Conservation (phyloP, 2,888 invertebrate species). For the Drosophila quinaria region DNA sequence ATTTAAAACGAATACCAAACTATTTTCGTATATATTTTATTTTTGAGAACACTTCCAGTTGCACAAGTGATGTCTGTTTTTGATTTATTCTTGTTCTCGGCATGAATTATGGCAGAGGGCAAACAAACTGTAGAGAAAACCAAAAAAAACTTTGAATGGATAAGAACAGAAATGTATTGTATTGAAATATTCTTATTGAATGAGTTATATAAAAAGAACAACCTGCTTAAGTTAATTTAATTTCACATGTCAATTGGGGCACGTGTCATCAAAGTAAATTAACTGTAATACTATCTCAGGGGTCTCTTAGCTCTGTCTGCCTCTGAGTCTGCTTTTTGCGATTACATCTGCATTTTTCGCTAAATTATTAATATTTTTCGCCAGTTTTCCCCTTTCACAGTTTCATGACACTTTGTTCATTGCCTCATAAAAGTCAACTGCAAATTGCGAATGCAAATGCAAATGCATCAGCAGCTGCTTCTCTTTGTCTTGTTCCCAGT, state of each 20-base stretch:
- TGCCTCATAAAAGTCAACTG: constrained; percentile 59
- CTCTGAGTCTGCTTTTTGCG: constrained; percentile 22
- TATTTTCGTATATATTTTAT: constrained; percentile 15
- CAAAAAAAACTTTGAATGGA: neutral
- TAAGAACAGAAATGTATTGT: neutral
- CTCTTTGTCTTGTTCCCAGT: constrained; percentile 12
- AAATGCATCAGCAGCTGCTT: constrained; percentile 26
- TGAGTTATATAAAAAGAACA: neutral
- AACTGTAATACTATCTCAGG: constrained; percentile 30
- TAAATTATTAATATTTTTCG: constrained; percentile 40
- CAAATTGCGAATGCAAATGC: constrained; percentile 50
- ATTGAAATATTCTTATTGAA: neutral
- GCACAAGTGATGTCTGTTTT: constrained; percentile 37
- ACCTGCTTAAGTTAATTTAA: neutral
- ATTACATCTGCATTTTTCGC: constrained; percentile 39
- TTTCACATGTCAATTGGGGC: constrained; percentile 37
- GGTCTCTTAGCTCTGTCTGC: constrained; percentile 10
- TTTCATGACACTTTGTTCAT: constrained; percentile 39
- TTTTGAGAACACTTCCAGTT: constrained; percentile 31
- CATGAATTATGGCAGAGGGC: constrained; percentile 42
- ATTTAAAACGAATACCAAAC: constrained; percentile 38
- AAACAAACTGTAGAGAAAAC: neutral
- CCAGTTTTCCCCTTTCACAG: constrained; percentile 25
- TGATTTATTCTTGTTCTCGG: constrained; percentile 43
- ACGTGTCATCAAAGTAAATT: constrained; percentile 53